Percentiles rank a stretch among this genome's conserved stretches.
Conservation (phyloP, 2,113 vertebrate genomes). For the Zingel zingel region DNA sequence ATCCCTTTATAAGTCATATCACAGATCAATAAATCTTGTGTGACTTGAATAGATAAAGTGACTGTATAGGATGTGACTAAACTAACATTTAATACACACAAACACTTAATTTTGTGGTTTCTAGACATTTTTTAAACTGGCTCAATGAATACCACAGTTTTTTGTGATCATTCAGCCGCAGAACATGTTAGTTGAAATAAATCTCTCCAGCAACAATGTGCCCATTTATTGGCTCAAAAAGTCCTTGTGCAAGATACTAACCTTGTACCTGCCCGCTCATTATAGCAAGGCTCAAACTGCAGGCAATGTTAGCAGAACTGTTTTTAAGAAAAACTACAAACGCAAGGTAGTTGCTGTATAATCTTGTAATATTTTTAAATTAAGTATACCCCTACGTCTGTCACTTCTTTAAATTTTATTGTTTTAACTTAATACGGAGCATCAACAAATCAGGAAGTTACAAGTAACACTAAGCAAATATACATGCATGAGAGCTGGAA, state of each 20-base stretch:
- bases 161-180: neutral
- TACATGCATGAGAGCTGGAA: neutral
- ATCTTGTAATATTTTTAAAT: neutral
- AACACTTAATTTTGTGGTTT: neutral
- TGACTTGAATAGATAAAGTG: neutral
- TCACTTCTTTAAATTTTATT: neutral
- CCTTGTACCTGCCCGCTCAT: constrained; percentile 27
- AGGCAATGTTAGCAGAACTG: neutral
- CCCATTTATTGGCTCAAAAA: constrained; percentile 14
- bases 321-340: constrained; percentile 3
- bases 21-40: neutral
- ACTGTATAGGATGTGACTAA: neutral
- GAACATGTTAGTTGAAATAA: neutral
- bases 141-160: neutral
- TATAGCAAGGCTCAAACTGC: neutral
- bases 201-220: neutral
- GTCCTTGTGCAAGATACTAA: constrained; percentile 15
- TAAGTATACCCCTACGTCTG: neutral
- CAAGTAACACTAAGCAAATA: neutral
- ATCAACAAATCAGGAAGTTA: neutral
- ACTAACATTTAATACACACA: neutral
- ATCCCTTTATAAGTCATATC: neutral
- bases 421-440: neutral
- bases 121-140: neutral
- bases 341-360: neutral